Percentiles rank a stretch among this genome's conserved stretches.
These are phyloP conservation scores for Scrobipalpa costella DNA, from an alignment of 2,888 invertebrate species.

Conservation along the genomic window DNA sequence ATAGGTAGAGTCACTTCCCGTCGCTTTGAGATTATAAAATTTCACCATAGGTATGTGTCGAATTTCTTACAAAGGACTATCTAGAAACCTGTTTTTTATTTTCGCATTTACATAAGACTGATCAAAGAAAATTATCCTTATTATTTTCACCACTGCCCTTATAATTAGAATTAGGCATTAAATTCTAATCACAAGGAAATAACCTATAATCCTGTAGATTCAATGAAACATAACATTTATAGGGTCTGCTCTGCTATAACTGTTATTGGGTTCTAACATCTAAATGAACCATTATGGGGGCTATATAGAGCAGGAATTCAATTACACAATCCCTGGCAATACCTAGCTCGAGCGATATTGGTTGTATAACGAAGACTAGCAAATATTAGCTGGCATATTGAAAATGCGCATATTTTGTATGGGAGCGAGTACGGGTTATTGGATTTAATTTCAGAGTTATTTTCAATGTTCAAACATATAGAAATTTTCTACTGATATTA, in stretches of 20 bases:
- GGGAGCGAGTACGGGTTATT: not conserved
- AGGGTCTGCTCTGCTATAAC: constrained; percentile 11
- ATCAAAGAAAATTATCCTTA: no score
- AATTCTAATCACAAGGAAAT: no score
- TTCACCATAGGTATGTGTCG: no score
- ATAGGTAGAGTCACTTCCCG: no score
- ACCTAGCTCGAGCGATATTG: constrained; percentile 7
- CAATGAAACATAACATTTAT: not conserved
- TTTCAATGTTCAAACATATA: not conserved
- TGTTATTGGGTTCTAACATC: constrained; percentile 19
- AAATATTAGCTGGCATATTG: not conserved
- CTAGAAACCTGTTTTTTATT: no score
- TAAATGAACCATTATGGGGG: constrained; percentile 16
- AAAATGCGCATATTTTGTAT: constrained; percentile 1
- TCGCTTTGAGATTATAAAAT: no score
- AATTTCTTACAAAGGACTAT: no score
- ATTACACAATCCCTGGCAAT: constrained; percentile 14
- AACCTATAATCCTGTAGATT: not conserved
- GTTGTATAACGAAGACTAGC: not conserved
- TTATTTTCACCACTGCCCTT: no score
- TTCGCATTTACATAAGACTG: no score
- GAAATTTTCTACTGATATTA: not conserved
- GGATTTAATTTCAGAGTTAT: not conserved
- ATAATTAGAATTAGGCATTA: no score
- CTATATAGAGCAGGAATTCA: constrained; percentile 11